Evolutionary conservation across 2,797 vertebrate genomes (phyloP).

Genomic region (Mionectes olivaceus): DNA sequence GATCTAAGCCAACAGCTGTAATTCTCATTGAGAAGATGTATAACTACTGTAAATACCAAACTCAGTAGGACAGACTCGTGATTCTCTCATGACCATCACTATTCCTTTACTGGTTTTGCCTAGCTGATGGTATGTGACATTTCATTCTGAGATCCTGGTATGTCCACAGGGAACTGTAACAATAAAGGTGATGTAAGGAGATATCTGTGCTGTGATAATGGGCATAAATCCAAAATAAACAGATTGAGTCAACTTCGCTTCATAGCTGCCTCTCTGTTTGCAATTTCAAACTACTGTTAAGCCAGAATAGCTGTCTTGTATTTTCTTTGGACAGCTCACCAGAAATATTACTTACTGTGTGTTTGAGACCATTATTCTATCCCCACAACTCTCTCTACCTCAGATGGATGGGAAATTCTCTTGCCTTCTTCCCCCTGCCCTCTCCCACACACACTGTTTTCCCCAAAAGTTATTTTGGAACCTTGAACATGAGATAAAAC

Average conservation of each 20-base stretch:
- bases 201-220: fast-evolving
- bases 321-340: background rate
- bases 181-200: background rate
- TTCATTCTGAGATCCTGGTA: background rate
- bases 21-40: background rate
- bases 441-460: background rate
- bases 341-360: background rate
- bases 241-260: background rate
- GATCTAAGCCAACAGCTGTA: background rate
- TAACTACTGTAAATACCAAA: background rate
- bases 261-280: background rate
- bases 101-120: background rate
- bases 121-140: background rate
- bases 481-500: background rate
- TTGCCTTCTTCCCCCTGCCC: background rate
- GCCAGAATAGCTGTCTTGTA: background rate
- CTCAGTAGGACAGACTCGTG: background rate
- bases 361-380: background rate
- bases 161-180: background rate
- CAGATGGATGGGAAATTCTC: background rate
- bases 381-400: background rate
- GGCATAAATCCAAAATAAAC: background rate
- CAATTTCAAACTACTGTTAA: background rate
- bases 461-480: background rate
- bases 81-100: background rate